Conservation (phyloP, 1,140 invertebrate species). For the Tetranychus cinnabarinus region DNA sequence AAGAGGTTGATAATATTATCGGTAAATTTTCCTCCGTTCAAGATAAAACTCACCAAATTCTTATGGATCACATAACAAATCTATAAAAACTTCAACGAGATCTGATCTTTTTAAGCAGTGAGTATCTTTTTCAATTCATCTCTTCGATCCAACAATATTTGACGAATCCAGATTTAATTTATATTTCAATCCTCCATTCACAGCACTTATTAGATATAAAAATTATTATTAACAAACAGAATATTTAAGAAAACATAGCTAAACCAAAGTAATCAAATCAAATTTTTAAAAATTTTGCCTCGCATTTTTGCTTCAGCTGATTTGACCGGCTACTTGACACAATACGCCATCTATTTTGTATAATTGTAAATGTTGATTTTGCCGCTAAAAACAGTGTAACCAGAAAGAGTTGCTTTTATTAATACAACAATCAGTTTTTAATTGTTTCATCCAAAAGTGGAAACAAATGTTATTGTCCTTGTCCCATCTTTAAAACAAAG, state of each 20-base stretch:
- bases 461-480: too few species aligned
- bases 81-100: constrained; percentile 49
- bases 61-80: constrained; percentile 46
- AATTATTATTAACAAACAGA: constrained; percentile 1
- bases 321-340: too few species aligned
- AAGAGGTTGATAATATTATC: constrained; percentile 73
- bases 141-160: not conserved
- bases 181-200: not conserved
- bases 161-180: not conserved
- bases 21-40: constrained; percentile 52
- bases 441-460: too few species aligned
- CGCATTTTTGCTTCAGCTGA: too few species aligned
- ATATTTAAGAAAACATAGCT: constrained; percentile 7
- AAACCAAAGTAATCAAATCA: not conserved
- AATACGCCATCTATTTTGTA: too few species aligned
- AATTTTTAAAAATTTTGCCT: too few species aligned
- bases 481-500: too few species aligned
- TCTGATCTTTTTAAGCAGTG: constrained; percentile 38
- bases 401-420: too few species aligned
- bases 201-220: constrained; percentile 1
- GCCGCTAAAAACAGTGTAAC: too few species aligned
- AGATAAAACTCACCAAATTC: constrained; percentile 42
- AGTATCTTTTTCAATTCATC: constrained; percentile 16
- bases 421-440: too few species aligned
- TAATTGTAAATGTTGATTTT: too few species aligned